These are phyloP conservation scores for Syngnathus typhle DNA, from an alignment of 2,113 vertebrate species.

Conservation along the genomic window DNA sequence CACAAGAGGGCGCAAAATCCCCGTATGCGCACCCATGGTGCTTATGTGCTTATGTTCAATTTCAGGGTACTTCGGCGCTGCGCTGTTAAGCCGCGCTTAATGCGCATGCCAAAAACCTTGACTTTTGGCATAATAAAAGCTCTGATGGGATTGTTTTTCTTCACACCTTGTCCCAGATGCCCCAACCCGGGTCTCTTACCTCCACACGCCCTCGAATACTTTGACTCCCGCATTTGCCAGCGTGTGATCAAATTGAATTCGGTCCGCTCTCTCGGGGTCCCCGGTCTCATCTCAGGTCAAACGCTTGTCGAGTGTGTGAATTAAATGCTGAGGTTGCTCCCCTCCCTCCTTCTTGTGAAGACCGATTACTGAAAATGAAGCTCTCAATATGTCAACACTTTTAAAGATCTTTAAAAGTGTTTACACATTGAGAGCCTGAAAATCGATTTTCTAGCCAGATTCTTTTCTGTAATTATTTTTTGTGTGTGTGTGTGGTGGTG, in stretches of 20 bases:
- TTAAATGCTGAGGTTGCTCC: conserved; percentile 31
- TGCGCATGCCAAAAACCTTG: too few species aligned
- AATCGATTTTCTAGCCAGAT: too few species aligned
- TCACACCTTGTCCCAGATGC: conserved; percentile 26
- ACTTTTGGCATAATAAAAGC: too few species aligned
- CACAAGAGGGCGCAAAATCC: background rate
- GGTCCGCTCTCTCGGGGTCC: conserved; percentile 20
- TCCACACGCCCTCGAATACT: conserved; percentile 36
- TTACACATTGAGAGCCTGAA: too few species aligned
- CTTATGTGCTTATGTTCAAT: background rate
- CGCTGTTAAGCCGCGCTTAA: too few species aligned
- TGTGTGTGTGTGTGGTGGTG: background rate
- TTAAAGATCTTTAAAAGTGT: too few species aligned
- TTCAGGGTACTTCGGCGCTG: too few species aligned
- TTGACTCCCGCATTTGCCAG: conserved; percentile 38
- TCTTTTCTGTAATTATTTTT: too few species aligned
- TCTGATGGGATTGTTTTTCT: background rate
- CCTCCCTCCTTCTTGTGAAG: background rate
- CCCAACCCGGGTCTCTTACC: conserved; percentile 31
- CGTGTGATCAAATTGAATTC: conserved; percentile 54
- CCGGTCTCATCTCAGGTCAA: conserved; percentile 29
- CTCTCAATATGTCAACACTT: too few species aligned
- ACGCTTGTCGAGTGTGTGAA: conserved; percentile 55
- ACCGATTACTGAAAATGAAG: background rate
- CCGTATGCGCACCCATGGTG: background rate